Base-by-base conservation (phyloP, 2,113 vertebrate species). In the Pygathrix nemaeus region DNA sequence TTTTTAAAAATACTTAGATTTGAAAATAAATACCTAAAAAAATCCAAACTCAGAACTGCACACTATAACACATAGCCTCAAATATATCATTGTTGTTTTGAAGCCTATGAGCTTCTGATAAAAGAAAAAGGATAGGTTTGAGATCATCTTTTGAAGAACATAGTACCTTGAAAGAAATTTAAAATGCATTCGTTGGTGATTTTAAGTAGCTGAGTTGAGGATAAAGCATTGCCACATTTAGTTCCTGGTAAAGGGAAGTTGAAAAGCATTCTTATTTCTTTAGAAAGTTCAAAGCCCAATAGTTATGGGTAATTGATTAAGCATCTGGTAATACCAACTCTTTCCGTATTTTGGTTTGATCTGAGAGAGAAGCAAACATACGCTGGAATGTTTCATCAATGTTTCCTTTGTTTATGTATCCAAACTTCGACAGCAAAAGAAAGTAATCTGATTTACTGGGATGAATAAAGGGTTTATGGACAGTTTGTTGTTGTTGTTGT, bases 361-460 rank as follows among this genome's bases (percentile, higher is more conserved):
- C 75, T 78, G 75, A 78, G 76, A 73, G 25, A 85, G 40, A 78
- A 21, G 25, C 30, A 61, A 70, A 43, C 50, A 61, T 78, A 59
- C 59, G 3, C 0, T 35, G 20, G n/a, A 48, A 38, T 45, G 27
- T 64, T 14, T 2, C 50, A 68, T 45, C 68, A 27, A 18, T 8
- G 45, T 78, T 90, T 68, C 59, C 76, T 52, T 38, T 93, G 75
- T 87, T 82, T 87, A 70, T 45, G 21, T 16, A 38, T 50, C 40
- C 10, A 20, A 20, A 8, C 27, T 82, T 59, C 38, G 55, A 66
- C 3, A 81, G 75, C 17, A 32, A 20, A 64, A 43, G 79, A 73
- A 96, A 87, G 82, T 72, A 50, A 43, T 55, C 57, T 48, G 68
- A 95, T 94, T 93, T 96, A 76, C 27, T 52, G 68, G 10, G n/a